Base-by-base conservation (phyloP, 2,888 invertebrate species). In the Campoplex nolae region DNA sequence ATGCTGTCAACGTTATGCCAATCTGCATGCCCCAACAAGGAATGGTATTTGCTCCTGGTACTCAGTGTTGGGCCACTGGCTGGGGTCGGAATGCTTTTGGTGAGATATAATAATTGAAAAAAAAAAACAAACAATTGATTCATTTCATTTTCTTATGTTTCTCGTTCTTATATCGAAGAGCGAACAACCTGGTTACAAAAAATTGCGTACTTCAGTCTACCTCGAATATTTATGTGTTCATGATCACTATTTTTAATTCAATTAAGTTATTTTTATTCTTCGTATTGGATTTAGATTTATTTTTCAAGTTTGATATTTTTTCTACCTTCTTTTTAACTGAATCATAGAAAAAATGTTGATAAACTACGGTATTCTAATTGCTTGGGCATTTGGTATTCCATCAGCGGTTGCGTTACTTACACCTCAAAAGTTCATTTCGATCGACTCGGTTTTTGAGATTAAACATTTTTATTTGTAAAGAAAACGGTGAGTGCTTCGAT, bases 1-100 rank as follows among this genome's bases (percentile, higher is more conserved):
- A 96, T 54, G 95, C 96, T 0, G 95, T 95, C 8, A 97, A 98
- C 92, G 96, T 98, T 0, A 96, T 96, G 42, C 95, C 97, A 0
- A 95, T 97, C 1, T 98, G 95, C 95, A 95, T 97, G 84, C 97
- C 97, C 0, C 95, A 95, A 0, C 93, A 95, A 0, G 94, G 95
- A 1, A 92, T 94, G 42, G 92, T 92, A 9, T 94, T 95, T 85
- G 93, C 95, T 48, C 28, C 90, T 8, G 95, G 95, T 13, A 95
- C 95, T 0, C 92, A 95, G 18, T 97, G 97, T 93, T 95, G 96
- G 88, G 97, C 97, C 0, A 96, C 96, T 13, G 97, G 97, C 6
- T 97, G 97, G 97, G 97, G 97, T 3, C 97, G 96, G 90, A 96
- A 96, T 92, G 95, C 95, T 54, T 97, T 96, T 90, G 96, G 96